Evolutionary conservation across 2,888 invertebrate species (phyloP), one percentile per base, ranked within the genome.

Genomic region (Sminthurinus aureus): DNA sequence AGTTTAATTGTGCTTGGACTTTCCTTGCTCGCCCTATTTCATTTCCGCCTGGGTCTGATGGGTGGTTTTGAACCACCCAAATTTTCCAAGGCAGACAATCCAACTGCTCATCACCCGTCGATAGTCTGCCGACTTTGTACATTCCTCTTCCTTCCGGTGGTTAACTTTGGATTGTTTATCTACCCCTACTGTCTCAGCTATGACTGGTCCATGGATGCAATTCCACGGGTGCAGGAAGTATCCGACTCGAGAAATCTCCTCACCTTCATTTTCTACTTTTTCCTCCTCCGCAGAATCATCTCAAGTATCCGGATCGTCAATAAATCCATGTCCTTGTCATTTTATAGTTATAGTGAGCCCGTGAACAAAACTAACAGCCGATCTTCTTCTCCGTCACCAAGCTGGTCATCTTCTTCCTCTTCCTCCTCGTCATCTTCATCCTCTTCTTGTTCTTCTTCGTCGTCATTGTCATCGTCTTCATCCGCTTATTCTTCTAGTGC

Each of bases 171-270:
- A 90, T 93, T 98, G 89, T 92, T 98, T 85, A 90, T 98, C 69
- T 96, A 94, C 90, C 98, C 98, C 9, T 93, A 93, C 89, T 94
- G 94, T 88, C 92, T 99, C 82, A 98, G 98, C 91, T 99, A 98
- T 91, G 98, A 99, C 91, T 99, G 98, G 99, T 98, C 98, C 50
- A 98, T 99, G 98, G 97, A 98, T 89, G 95, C 98, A 0, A 94
- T 99, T 89, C 97, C 98, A 12, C 93, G 96, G 85, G 93, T 99
- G 88, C 94, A 94, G 77, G 93, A 94, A 51, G 89, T 96, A 22
- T 92, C 93, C 89, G 98, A 99, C 90, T 91, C 92, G 8, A 93
- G 98, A 87, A 97, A 97, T 90, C 90, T 96, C 83, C 92, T 94
- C 85, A 94, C 96, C 4, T 89, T 94, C 26, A 91, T 93, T 85